Conservation (phyloP, 2,113 vertebrate genomes). For the Corythornis cristatus region DNA sequence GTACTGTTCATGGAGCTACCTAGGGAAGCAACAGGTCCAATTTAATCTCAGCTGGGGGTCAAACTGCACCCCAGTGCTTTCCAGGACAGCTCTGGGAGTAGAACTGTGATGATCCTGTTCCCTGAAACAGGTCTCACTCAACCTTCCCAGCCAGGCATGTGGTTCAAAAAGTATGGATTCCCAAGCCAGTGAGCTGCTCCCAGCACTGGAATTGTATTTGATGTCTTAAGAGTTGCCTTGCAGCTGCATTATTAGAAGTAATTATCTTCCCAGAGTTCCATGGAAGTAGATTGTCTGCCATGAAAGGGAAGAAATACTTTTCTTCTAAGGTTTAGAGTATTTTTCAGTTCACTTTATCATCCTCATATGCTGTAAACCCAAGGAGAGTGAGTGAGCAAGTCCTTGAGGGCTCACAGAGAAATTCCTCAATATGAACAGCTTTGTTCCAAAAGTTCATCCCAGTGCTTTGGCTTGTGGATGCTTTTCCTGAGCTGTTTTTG, state of each 20-base stretch:
- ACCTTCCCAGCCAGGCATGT: neutral
- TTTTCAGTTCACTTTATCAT: neutral
- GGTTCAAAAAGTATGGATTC: neutral
- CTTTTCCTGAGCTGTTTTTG: neutral
- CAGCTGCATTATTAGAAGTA: neutral
- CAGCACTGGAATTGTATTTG: neutral
- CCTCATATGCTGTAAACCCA: fast-evolving
- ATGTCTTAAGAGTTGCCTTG: neutral
- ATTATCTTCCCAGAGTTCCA: neutral
- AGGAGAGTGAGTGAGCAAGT: neutral
- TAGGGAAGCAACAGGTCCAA: neutral
- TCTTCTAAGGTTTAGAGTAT: neutral
- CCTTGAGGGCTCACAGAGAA: neutral
- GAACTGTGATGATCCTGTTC: neutral
- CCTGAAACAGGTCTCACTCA: neutral
- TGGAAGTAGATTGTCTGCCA: neutral
- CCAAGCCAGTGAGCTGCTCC: neutral
- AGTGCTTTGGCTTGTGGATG: neutral
- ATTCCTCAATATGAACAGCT: neutral
- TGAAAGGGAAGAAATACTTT: neutral
- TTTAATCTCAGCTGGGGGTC: neutral
- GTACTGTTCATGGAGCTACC: fast-evolving
- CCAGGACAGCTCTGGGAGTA: neutral
- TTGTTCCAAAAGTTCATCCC: neutral
- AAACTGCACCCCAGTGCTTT: neutral